Percentiles rank a stretch among this genome's conserved stretches.
These are phyloP conservation scores for Nymphalis io DNA, from an alignment of 1,140 invertebrate species.

Conservation along the genomic window DNA sequence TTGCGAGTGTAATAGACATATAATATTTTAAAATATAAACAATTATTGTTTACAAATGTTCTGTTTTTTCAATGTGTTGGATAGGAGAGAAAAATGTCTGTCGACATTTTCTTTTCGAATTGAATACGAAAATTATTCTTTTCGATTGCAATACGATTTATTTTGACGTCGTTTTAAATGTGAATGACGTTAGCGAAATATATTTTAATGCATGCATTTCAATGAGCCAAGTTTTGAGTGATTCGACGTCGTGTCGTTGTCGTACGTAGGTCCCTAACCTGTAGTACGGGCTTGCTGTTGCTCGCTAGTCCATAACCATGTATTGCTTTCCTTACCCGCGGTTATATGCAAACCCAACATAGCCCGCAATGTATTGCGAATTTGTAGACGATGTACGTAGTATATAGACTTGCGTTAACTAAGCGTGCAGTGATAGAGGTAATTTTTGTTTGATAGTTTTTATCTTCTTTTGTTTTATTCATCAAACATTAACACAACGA, in stretches of 20 bases:
- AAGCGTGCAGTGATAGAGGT: conserved; percentile 18
- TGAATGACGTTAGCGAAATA: background rate
- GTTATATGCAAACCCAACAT: conserved; percentile 29
- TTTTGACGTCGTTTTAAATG: too few species aligned
- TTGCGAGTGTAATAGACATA: too few species aligned
- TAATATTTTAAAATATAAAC: too few species aligned
- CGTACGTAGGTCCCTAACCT: conserved; percentile 28
- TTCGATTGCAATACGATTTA: too few species aligned
- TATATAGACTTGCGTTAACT: conserved; percentile 1
- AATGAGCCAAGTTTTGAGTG: conserved; percentile 34
- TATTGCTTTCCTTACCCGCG: conserved; percentile 42
- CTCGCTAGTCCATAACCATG: conserved; percentile 39
- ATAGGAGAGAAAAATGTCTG: too few species aligned
- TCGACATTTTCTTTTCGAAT: too few species aligned
- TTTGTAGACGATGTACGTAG: conserved; percentile 17
- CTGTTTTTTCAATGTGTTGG: too few species aligned
- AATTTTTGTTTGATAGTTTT: conserved; percentile 47
- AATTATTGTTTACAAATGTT: too few species aligned
- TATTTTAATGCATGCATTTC: conserved; percentile 26
- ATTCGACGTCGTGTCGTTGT: conserved; percentile 24
- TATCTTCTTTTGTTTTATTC: conserved; percentile 31
- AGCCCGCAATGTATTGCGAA: conserved; percentile 39
- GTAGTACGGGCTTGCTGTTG: conserved; percentile 46
- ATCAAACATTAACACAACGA: conserved; percentile 44
- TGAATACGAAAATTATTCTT: too few species aligned